Evolutionary conservation across 1,140 invertebrate genomes (phyloP).

Genomic region (Philotrypesis tridentata): DNA sequence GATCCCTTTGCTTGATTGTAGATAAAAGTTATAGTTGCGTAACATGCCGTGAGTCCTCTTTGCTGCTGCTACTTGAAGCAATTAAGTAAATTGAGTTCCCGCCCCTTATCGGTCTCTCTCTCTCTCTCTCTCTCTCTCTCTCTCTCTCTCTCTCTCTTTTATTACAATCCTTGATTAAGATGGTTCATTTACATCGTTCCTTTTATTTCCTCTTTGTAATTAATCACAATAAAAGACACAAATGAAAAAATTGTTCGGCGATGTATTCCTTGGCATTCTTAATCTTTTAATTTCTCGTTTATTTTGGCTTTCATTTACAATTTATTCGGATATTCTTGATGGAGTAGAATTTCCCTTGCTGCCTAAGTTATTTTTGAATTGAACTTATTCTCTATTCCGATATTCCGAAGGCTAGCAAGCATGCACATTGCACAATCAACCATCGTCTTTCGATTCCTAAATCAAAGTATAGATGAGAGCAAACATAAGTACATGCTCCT

Average conservation of each 20-base stretch:
- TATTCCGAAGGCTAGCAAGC: too few relatives aligned
- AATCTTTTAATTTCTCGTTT: not conserved
- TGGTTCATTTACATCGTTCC: conserved; percentile 3
- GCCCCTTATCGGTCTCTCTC: conserved; percentile 31
- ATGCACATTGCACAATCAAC: not conserved
- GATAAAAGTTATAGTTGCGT: conserved; percentile 44
- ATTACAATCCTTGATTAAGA: conserved; percentile 39
- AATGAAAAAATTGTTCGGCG: not conserved
- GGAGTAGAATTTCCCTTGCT: too few relatives aligned
- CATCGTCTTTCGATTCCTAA: not conserved
- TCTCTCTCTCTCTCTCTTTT: conserved; percentile 13
- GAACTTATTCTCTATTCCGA: too few relatives aligned
- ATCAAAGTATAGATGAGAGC: not conserved
- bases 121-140: conserved; percentile 3
- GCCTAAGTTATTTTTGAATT: too few relatives aligned
- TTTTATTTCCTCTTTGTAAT: not conserved
- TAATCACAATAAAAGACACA: not conserved
- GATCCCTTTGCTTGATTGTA: conserved; percentile 28
- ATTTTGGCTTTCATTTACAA: not conserved
- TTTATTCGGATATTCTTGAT: not conserved
- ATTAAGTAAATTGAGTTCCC: conserved; percentile 42
- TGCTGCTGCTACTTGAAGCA: conserved; percentile 9
- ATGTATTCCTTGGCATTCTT: not conserved
- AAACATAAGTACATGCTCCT: too few relatives aligned
- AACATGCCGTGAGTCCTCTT: conserved; percentile 3